Base-by-base conservation (phyloP, 2,888 invertebrate genomes). In the Dicranocentrus wangi region DNA sequence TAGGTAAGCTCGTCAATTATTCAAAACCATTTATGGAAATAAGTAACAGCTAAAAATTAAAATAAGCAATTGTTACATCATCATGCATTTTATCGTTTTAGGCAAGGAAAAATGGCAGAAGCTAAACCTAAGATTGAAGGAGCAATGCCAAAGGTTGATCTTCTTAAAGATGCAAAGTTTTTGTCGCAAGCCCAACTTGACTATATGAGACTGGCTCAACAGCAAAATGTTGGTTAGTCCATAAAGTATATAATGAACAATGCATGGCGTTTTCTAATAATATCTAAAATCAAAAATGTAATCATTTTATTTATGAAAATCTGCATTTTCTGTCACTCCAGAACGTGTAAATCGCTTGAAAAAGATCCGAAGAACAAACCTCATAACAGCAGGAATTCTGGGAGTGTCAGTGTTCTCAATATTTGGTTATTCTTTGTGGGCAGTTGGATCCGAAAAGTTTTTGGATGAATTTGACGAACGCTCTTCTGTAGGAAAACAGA, bases 371-470 rank as follows among this genome's bases (percentile, higher is more conserved):
- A 91, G 90, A 87, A 92, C 90, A 84, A 96, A 95, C 88, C 90
- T 92, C 47, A 87, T 93, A 15, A 92, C 93, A 51, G 96, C 92
- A 25, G 89, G 91, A 7, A 87, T 92, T 0, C 89, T 95, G 70
- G 93, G 93, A 2, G 90, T 91, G 10, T 91, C 92, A 28, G 95
- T 93, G 0, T 81, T 95, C 1, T 91, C 93, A 83, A 95, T 98
- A 87, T 97, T 96, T 89, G 90, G 91, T 32, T 97, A 97, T 89
- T 95, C 96, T 19, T 94, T 96, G 88, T 85, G 84, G 85, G 93
- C 97, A 7, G 94, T 98, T 66, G 94, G 93, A 88, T 97, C 97
- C 88, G 98, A 98, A 89, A 94, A 92, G 65, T 97, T 98, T 90
- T 91, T 98, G 79, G 97, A 97, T 90, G 96, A 97, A 88, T 96